Evolutionary conservation across 2,888 invertebrate species (phyloP), one percentile per base, ranked within the genome.

Genomic region (Ichneumon xanthorius): DNA sequence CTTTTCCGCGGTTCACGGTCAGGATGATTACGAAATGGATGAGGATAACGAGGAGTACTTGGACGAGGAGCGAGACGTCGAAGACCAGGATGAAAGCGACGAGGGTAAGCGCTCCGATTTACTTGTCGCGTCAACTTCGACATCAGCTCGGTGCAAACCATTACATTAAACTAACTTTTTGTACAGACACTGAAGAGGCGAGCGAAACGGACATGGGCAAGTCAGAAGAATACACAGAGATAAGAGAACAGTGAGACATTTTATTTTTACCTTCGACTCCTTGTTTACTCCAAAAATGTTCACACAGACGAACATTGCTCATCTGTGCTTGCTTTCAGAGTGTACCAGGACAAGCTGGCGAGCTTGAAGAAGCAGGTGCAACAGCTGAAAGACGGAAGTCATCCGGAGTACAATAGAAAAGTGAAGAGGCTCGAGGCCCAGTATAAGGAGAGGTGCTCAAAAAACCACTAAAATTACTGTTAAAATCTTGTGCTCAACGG

Each of bases 181-280:
- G 88, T 77, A 88, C 4, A 97, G 99, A 99, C 93, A 99, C 99
- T 0, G 99, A 99, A 94, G 99, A 99, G 95, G 99, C 99, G 0
- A 98, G 98, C 94, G 99, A 99, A 94, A 98, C 98, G n/a, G 99
- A 99, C 90, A 96, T 97, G 94, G 97, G 97, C 58, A 96, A 97
- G 91, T 96, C 96, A 89, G 97, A 97, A 92, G 97, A 97, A 90
- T 97, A 97, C 48, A 95, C 97, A 40, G 98, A 98, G 95, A 97
- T 98, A 82, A 98, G 98, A 94, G 98, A 98, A 94, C 98, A 98
- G 97, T 97, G 94, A 95, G 96, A 33, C 2, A 45, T 16, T 45
- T 16, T 45, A 45, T 45, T 45, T 16, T 45, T 45, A 4, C 45
- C 11, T 0, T 45, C 1, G 45, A 14, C 45, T 45, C 4, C 14